A percentile compares a stretch with the other conserved stretches of the same genome.
Evolutionary conservation across 64 coral and sea anemone species (phyloP).

Genomic region (Pocillopora damicornis): DNA sequence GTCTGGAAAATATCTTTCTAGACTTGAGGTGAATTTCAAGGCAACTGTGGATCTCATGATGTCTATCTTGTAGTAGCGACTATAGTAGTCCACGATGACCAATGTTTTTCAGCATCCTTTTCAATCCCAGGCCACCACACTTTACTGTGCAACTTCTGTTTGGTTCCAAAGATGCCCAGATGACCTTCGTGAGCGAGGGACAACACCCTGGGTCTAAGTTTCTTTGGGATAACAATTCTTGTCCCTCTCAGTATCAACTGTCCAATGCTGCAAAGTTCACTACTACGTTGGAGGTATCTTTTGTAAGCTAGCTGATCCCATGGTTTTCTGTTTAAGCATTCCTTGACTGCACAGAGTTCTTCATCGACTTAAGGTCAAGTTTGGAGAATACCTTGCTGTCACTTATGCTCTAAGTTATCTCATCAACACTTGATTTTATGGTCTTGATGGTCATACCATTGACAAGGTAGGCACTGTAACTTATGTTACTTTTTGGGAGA

Average conservation of each 20-base stretch:
- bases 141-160: too few species aligned
- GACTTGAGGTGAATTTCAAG: slow-evolving; percentile 11
- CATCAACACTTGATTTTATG: too few species aligned
- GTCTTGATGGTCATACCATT: too few species aligned
- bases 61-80: slow-evolving; percentile 34
- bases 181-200: slow-evolving; percentile 23
- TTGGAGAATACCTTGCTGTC: too few species aligned
- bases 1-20: slow-evolving; percentile 43
- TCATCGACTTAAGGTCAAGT: neutral
- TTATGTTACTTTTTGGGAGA: too few species aligned
- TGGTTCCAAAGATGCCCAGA: slow-evolving; percentile 16
- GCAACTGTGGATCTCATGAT: slow-evolving; percentile 17
- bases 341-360: slow-evolving; percentile 1
- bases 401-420: too few species aligned
- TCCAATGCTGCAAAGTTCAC: neutral
- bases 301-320: slow-evolving; percentile 13
- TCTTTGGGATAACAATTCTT: too few species aligned
- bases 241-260: neutral
- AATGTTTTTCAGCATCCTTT: neutral
- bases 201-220: neutral
- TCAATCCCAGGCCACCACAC: too few species aligned
- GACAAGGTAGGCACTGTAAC: too few species aligned
- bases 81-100: slow-evolving; percentile 39
- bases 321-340: slow-evolving; percentile 13
- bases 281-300: slow-evolving; percentile 10